phyloP scores from a whole-genome alignment of 2,797 vertebrate species.

The Poeciliopsis gracilis region DNA sequence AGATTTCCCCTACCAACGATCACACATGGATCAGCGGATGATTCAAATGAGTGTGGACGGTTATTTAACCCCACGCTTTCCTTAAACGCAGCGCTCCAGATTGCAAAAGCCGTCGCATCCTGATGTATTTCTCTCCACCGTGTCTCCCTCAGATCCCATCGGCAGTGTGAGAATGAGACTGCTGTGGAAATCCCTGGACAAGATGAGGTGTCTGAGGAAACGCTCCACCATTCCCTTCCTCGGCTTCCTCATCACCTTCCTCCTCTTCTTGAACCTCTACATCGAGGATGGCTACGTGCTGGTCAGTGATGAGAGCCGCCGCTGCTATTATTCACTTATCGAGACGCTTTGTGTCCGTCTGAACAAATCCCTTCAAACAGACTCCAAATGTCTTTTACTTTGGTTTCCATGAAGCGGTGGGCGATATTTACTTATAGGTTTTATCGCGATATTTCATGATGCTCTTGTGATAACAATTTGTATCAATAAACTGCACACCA shows the following conservation, averaged over 20 bases:
- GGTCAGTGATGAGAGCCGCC: constrained; percentile 78
- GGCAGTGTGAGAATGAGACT: constrained; percentile 80
- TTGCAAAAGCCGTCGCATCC: not conserved
- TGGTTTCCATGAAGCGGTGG: too few species aligned
- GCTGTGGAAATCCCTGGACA: constrained; percentile 90
- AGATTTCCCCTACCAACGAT: not conserved
- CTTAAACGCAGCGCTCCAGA: not conserved
- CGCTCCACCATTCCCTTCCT: constrained; percentile 93
- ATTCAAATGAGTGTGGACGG: not conserved
- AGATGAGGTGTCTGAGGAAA: constrained; percentile 98
- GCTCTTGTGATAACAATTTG: too few species aligned
- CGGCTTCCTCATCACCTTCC: constrained; percentile 91
- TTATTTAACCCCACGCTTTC: not conserved
- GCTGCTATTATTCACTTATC: not conserved
- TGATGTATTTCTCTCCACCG: constrained; percentile 16
- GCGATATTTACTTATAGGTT: too few species aligned
- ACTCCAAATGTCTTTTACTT: constrained; percentile 13
- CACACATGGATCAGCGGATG: not conserved
- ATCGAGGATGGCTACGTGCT: constrained; percentile 96
- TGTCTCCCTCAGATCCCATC: constrained; percentile 66
- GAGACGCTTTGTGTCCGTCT: not conserved
- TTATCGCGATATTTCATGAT: too few species aligned
- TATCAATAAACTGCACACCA: too few species aligned
- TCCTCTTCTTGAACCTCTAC: constrained; percentile 96
- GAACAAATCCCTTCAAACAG: constrained; percentile 3